Base-by-base conservation (phyloP, 2,113 vertebrate species). In the Zosterops borbonicus region DNA sequence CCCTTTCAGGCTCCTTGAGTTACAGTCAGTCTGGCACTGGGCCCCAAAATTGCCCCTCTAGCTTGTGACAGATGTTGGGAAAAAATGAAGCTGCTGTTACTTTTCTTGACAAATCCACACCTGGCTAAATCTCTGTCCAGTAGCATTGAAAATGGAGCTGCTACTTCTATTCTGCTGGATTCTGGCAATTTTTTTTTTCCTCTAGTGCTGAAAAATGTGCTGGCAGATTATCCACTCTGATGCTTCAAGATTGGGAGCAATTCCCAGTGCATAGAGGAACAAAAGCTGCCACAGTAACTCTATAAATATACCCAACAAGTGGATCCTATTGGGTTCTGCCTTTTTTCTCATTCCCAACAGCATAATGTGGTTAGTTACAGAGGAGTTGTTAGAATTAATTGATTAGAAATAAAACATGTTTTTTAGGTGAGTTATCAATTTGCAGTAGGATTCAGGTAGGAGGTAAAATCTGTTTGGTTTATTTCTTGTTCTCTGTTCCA, bases 251-350 rank as follows among this genome's bases (percentile, higher is more conserved):
- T 9, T 7, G 9, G 64, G 69, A 94, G 64, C 86, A 46, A 44
- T 67, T 91, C 78, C 76, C 83, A 76, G 68, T 64, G 24, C 73
- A 69, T 29, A 0, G 4, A 69, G 49, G 55, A 92, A 67, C 41
- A 88, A 85, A 92, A 95, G 65, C 80, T 96, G 53, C 85, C 46
- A 89, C 39, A 39, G 58, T 41, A 20, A 46, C 35, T 69, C 81
- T 91, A 82, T 89, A 86, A 95, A 94, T 91, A 86, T 2, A 86
- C 73, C 75, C 88, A 95, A 89, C 85, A 96, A 93, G 92, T 94
- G 68, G 68, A 37, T 88, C 33, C 64, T 62, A 5, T 12, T 50
- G 27, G 6, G 3, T 89, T 56, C 37, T 85, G 63, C 47, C 22
- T 87, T 88, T 89, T 75, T 74, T 64, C 37, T 81, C 31, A 5